These are phyloP conservation scores for Aplocera efformata DNA, from an alignment of 2,888 invertebrate species.

Conservation along the genomic window DNA sequence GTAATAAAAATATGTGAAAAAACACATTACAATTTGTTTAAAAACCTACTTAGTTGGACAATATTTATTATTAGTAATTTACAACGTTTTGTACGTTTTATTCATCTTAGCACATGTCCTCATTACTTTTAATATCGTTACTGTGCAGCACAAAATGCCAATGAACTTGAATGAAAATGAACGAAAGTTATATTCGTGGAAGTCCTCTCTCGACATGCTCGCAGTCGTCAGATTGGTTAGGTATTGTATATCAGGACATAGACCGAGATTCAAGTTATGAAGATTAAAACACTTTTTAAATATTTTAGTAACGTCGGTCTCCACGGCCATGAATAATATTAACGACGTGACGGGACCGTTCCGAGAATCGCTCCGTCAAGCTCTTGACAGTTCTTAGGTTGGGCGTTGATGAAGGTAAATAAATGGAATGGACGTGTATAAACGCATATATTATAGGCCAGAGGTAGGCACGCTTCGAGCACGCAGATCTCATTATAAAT, in stretches of 20 bases:
- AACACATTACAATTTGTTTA: too few relatives aligned
- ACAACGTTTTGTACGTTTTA: too few relatives aligned
- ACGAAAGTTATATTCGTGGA: slow-evolving; percentile 35
- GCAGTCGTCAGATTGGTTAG: slow-evolving; percentile 5
- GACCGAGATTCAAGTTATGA: slow-evolving; percentile 11
- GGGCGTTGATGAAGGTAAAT: slow-evolving; percentile 41
- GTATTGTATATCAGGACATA: slow-evolving; percentile 26
- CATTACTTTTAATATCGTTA: slow-evolving; percentile 25
- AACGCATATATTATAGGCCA: slow-evolving; percentile 28
- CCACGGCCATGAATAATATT: slow-evolving; percentile 29
- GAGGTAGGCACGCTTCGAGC: slow-evolving; percentile 7
- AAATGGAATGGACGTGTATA: slow-evolving; percentile 37
- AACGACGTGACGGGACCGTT: slow-evolving; percentile 28
- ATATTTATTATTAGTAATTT: too few relatives aligned
- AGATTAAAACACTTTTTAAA: slow-evolving; percentile 8
- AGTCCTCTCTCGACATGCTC: slow-evolving; percentile 13
- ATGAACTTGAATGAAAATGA: slow-evolving; percentile 1
- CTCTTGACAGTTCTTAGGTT: slow-evolving; percentile 42
- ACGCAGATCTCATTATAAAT: slow-evolving; percentile 14
- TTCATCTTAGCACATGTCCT: slow-evolving; percentile 25
- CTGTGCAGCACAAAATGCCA: slow-evolving; percentile 22
- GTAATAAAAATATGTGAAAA: too few relatives aligned
- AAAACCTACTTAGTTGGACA: too few relatives aligned
- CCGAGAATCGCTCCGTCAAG: slow-evolving; percentile 31
- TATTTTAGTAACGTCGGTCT: slow-evolving; percentile 21